Base-by-base conservation (phyloP, 2,888 invertebrate genomes). In the Rutpela maculata region DNA sequence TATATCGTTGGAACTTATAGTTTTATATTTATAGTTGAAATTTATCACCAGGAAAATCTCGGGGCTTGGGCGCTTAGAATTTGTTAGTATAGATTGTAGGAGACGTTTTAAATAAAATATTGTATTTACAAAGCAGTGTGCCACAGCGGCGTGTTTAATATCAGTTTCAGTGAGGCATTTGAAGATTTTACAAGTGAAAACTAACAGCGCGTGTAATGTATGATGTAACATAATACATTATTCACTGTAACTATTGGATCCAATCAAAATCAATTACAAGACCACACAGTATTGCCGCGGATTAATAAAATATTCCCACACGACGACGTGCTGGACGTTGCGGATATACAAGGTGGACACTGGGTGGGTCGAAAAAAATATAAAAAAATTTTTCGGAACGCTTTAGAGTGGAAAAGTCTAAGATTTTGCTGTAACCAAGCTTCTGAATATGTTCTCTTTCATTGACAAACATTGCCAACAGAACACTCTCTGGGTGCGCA, bases 1-100 rank as follows among this genome's bases (percentile, higher is more conserved):
- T 83, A 80, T 80, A 83, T 81, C 59, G 80, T 67, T 69, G 73
- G 59, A 80, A 82, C 78, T 80, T 82, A 75, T 75, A 77, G 72
- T 76, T 78, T 79, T 77, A 69, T 80, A 83, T 80, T 80, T 83
- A 81, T 81, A 78, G 81, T 78, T 78, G 71, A 74, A 77, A 82
- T 81, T 82, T 82, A 81, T 80, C 66, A 77, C 71, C 63, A 59
- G 26, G 68, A 69, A 70, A 76, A 73, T 55, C 63, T 60, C 12
- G 38, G n/a, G 22, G 70, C 59, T 69, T 17, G 59, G 59, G 57
- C 69, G 26, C 60, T 1, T 62, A 55, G 63, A 62, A 72, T 63
- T 72, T 50, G 57, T 70, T 43, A 19, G 70, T 69, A 57, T 57
- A 63, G 72, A 63, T 72, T 63, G n/a, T 72, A 22, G 26, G 55